Evolutionary conservation across 2,797 vertebrate species (phyloP).

Genomic region (Malacoraja senta): DNA sequence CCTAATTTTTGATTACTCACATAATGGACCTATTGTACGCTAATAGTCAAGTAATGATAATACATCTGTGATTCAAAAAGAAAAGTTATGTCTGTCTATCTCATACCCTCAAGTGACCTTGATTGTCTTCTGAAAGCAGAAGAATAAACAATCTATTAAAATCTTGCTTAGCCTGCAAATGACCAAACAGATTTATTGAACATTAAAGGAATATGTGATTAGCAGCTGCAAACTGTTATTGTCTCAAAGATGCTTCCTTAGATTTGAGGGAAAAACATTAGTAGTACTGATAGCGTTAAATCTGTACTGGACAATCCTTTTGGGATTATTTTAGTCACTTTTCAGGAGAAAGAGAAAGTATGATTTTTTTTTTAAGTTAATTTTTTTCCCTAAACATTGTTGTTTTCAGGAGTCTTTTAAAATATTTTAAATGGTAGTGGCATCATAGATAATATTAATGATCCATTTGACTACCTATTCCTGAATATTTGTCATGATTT

Average conservation of each 20-base stretch:
- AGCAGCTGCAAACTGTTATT: background rate
- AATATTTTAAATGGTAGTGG: background rate
- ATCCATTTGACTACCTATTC: background rate
- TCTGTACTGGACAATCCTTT: background rate
- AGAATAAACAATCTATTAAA: background rate
- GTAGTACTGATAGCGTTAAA: background rate
- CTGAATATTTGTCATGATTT: background rate
- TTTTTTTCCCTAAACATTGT: background rate
- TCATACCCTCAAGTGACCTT: background rate
- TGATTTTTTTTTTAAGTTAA: background rate
- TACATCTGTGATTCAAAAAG: background rate
- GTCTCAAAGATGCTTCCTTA: background rate
- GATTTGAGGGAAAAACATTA: background rate
- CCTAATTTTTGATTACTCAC: background rate
- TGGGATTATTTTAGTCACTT: background rate
- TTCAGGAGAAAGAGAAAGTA: background rate
- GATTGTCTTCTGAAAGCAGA: background rate
- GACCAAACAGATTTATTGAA: background rate
- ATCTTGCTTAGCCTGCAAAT: background rate
- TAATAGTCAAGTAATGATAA: background rate
- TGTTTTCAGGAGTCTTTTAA: background rate
- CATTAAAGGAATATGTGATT: background rate
- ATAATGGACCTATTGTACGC: background rate
- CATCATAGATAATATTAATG: background rate
- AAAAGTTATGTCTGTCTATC: background rate